phyloP scores from a whole-genome alignment of 2,113 vertebrate genomes.

The Hemiscyllium ocellatum region DNA sequence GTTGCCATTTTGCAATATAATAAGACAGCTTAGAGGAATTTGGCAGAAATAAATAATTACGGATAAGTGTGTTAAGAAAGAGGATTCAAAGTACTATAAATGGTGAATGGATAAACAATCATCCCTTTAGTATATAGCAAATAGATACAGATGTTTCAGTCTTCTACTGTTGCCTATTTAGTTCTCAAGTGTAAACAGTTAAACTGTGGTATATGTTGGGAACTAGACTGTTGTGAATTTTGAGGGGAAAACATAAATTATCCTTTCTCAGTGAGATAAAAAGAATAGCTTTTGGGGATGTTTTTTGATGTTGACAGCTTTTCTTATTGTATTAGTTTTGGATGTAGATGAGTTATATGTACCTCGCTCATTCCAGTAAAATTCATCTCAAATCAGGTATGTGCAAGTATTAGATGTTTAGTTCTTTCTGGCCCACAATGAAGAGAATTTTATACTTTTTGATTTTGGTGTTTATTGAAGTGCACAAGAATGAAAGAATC shows the following conservation, averaged over 20 bases:
- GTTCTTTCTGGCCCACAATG: neutral
- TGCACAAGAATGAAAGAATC: neutral
- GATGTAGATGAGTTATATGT: neutral
- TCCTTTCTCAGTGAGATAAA: neutral
- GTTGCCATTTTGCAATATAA: too few relatives aligned
- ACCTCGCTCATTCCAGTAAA: neutral
- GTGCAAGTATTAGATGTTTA: neutral
- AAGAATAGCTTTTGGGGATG: neutral
- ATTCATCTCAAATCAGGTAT: neutral
- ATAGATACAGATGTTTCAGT: neutral
- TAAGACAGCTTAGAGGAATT: neutral
- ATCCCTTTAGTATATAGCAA: too few relatives aligned
- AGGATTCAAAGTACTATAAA: neutral
- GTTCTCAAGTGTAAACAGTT: neutral
- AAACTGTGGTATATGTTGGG: neutral
- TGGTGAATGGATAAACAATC: neutral
- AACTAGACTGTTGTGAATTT: neutral
- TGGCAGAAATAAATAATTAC: neutral
- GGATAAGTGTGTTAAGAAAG: neutral
- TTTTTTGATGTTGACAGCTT: neutral
- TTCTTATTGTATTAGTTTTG: neutral
- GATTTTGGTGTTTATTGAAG: neutral
- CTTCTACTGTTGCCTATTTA: neutral
- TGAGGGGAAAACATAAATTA: neutral
- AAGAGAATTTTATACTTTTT: neutral